Evolutionary conservation across 2,888 invertebrate species (phyloP).

Genomic region (Anagyrus pseudococci): DNA sequence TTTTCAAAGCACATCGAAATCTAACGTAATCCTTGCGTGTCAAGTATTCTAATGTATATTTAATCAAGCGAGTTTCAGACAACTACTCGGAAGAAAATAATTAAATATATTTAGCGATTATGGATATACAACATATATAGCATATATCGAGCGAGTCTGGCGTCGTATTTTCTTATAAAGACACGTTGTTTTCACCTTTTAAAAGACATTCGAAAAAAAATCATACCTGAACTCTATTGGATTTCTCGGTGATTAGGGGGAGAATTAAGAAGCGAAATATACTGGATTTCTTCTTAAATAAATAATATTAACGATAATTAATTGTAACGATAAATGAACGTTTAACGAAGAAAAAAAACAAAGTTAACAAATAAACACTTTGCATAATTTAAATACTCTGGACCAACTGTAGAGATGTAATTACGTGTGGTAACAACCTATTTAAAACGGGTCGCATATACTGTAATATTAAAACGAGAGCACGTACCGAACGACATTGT

Average conservation of each 20-base stretch:
- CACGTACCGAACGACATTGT: too few species aligned
- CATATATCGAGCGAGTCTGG: slow-evolving; percentile 19
- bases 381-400: slow-evolving; percentile 38
- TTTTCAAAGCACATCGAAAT: slow-evolving; percentile 39
- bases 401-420: slow-evolving; percentile 37
- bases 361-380: slow-evolving; percentile 15
- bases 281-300: slow-evolving; percentile 1
- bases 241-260: too few species aligned
- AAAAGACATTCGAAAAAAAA: slow-evolving; percentile 9
- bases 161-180: slow-evolving; percentile 22
- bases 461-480: slow-evolving; percentile 17
- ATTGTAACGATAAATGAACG: slow-evolving; percentile 17
- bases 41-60: slow-evolving; percentile 32
- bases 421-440: slow-evolving; percentile 8
- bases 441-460: slow-evolving; percentile 23
- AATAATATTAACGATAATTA: slow-evolving; percentile 19
- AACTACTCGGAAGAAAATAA: too few species aligned
- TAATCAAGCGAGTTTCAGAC: too few species aligned
- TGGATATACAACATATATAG: too few species aligned
- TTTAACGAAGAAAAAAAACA: slow-evolving; percentile 8
- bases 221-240: too few species aligned
- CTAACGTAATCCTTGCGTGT: slow-evolving; percentile 30
- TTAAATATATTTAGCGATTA: too few species aligned
- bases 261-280: slow-evolving; percentile 6
- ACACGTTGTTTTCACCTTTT: slow-evolving; percentile 20